phyloP scores from a whole-genome alignment of 2,888 invertebrate genomes.

The Agrochola lota region DNA sequence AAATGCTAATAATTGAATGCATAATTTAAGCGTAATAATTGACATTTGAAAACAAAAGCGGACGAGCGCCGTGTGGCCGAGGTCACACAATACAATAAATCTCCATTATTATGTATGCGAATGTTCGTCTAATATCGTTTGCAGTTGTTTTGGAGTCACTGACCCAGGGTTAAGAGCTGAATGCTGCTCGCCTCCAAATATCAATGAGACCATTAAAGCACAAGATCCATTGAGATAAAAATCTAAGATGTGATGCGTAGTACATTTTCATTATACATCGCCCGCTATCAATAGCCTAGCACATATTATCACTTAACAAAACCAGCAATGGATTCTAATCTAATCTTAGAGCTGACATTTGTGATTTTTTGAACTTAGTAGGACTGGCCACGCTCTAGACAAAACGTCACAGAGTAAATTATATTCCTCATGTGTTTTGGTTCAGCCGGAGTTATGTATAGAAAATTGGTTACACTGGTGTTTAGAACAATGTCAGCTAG shows the following conservation, averaged over 20 bases:
- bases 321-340: conserved; percentile 2
- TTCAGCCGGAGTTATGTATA: conserved; percentile 27
- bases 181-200: conserved; percentile 50
- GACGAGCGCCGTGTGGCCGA: background rate
- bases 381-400: conserved; percentile 2
- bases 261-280: conserved; percentile 16
- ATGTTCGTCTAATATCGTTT: background rate
- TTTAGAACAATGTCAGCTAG: conserved; percentile 48
- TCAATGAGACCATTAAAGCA: conserved; percentile 34
- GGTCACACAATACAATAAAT: conserved; percentile 6
- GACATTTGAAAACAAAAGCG: conserved; percentile 8
- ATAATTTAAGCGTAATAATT: background rate
- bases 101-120: background rate
- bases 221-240: background rate
- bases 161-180: conserved; percentile 31
- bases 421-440: conserved; percentile 26
- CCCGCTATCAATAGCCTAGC: background rate
- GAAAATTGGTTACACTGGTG: conserved; percentile 38
- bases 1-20: conserved; percentile 1
- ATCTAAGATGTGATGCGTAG: conserved; percentile 11
- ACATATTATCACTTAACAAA: background rate
- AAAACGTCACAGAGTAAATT: conserved; percentile 53
- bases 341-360: background rate
- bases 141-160: conserved; percentile 29
- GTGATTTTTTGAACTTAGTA: conserved; percentile 16